Evolutionary conservation across 2,113 vertebrate species (phyloP).

Genomic region (Brienomyrus brachyistius): DNA sequence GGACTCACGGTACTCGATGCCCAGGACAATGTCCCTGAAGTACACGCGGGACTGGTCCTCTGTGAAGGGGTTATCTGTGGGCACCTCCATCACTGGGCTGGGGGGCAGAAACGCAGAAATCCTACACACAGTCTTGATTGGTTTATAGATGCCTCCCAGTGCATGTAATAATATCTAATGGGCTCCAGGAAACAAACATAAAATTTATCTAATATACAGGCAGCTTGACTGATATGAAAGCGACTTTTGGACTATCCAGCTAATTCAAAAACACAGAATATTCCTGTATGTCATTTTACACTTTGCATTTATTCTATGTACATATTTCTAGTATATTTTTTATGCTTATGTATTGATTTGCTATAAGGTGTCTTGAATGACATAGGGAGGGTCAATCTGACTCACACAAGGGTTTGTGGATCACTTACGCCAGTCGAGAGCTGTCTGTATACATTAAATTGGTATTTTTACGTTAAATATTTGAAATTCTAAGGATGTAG

Average conservation of each 20-base stretch:
- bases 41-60: conserved; percentile 84
- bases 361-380: neutral
- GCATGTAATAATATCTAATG: neutral
- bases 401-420: neutral
- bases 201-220: neutral
- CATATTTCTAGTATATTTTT: neutral
- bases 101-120: neutral
- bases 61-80: conserved; percentile 72
- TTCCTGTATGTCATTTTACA: neutral
- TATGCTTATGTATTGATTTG: neutral
- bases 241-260: neutral
- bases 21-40: conserved; percentile 88
- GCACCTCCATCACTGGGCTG: conserved; percentile 96
- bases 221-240: neutral
- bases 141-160: neutral
- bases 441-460: neutral
- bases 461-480: neutral
- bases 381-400: neutral
- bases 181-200: neutral
- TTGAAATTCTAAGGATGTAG: neutral
- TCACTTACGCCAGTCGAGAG: neutral
- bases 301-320: neutral
- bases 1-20: conserved; percentile 93
- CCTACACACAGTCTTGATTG: neutral
- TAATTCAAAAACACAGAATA: neutral